A percentile compares a stretch with the other conserved stretches of the same genome.
Evolutionary conservation across 1,140 invertebrate species (phyloP).

Genomic region (Venturia canescens): DNA sequence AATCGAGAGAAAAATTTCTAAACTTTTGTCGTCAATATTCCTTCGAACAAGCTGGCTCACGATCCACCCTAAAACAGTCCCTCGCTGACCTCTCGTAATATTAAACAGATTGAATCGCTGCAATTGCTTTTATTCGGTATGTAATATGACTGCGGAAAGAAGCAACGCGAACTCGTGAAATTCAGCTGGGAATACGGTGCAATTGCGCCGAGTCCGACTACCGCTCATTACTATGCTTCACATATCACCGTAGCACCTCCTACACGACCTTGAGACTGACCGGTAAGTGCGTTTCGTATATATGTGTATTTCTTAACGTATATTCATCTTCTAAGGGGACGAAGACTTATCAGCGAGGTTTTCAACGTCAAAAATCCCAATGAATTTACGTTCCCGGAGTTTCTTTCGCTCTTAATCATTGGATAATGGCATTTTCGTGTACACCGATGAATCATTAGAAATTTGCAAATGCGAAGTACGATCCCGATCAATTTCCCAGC

Average conservation of each 20-base stretch:
- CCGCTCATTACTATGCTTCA: slow-evolving; percentile 4
- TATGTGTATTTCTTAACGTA: not conserved
- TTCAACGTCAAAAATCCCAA: slow-evolving; percentile 1
- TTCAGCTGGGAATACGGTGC: not conserved
- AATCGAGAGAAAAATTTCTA: too few relatives aligned
- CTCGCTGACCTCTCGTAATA: too few relatives aligned
- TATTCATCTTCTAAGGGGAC: slow-evolving; percentile 6
- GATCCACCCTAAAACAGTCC: too few relatives aligned
- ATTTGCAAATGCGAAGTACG: not conserved
- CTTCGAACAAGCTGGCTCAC: too few relatives aligned
- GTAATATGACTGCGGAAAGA: not conserved
- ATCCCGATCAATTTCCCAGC: not conserved
- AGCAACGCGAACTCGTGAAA: not conserved
- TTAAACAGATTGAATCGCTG: not conserved
- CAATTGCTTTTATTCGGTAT: not conserved
- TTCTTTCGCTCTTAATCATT: not conserved
- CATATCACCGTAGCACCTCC: not conserved
- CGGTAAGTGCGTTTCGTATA: not conserved
- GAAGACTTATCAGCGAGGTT: slow-evolving; percentile 10
- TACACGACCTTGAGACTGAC: not conserved
- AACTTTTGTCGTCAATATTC: too few relatives aligned
- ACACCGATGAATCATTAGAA: slow-evolving; percentile 36
- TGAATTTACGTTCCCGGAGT: not conserved
- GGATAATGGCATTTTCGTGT: slow-evolving; percentile 56
- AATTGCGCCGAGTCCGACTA: not conserved